These are phyloP conservation scores for Corythoichthys haematopterus DNA, from an alignment of 2,113 vertebrate species.

Conservation along the genomic window DNA sequence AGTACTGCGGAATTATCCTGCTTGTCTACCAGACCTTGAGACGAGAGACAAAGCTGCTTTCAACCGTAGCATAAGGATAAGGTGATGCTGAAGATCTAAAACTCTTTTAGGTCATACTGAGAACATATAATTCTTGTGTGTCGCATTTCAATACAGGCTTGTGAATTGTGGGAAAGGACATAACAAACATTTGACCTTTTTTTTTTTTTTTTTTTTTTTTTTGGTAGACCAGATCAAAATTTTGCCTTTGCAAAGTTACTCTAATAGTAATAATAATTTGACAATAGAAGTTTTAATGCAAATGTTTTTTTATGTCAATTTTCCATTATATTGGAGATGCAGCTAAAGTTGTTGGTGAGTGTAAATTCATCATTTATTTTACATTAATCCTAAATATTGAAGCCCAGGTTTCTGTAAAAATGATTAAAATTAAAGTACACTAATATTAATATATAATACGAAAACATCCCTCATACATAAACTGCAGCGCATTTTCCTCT, in stretches of 20 bases:
- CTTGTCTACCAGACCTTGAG: slow-evolving; percentile 45
- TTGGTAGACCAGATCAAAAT: neutral
- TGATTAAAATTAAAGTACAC: slow-evolving; percentile 3
- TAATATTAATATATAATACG: slow-evolving; percentile 9
- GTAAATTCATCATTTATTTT: neutral
- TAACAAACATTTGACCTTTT: neutral
- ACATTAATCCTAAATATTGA: slow-evolving; percentile 4
- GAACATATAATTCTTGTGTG: slow-evolving; percentile 18
- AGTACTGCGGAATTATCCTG: slow-evolving; percentile 53
- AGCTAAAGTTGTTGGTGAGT: neutral
- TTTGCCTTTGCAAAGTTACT: neutral
- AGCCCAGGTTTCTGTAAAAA: slow-evolving; percentile 1
- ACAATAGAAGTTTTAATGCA: neutral
- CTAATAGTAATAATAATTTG: neutral
- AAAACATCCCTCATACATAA: slow-evolving; percentile 14
- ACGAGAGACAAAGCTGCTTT: slow-evolving; percentile 42
- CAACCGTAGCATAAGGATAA: slow-evolving; percentile 59
- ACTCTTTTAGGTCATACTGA: slow-evolving; percentile 16
- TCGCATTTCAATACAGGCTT: slow-evolving; percentile 11
- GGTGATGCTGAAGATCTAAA: slow-evolving; percentile 25
- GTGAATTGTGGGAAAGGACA: neutral
- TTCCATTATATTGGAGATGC: neutral
- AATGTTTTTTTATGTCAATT: neutral
- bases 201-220: neutral
- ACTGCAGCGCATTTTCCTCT: slow-evolving; percentile 46